These are phyloP conservation scores for Astur gentilis DNA, from an alignment of 2,113 vertebrate species.

Conservation along the genomic window DNA sequence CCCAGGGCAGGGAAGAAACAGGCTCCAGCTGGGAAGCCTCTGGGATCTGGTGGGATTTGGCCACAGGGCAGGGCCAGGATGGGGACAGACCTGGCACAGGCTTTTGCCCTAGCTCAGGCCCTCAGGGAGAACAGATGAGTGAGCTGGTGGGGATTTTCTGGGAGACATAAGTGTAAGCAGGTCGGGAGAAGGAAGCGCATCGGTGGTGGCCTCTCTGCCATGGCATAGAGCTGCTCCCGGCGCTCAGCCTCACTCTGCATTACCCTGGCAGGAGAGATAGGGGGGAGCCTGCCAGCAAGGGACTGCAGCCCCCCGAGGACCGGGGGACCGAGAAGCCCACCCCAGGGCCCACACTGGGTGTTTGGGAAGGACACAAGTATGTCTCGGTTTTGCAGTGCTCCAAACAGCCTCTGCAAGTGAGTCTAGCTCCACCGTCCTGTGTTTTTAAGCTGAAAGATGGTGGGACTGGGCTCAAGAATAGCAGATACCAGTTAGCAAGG, in stretches of 20 bases:
- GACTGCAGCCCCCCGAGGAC: neutral
- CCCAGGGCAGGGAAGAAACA: neutral
- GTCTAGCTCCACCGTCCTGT: neutral
- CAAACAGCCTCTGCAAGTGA: neutral
- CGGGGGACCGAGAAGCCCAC: neutral
- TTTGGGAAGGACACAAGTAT: neutral
- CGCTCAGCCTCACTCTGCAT: neutral
- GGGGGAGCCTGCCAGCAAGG: neutral
- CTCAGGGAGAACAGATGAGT: neutral
- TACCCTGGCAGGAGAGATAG: neutral
- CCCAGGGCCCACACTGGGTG: neutral
- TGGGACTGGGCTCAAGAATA: neutral
- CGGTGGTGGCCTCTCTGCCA: accelerated
- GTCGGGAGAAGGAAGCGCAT: neutral
- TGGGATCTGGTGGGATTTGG: neutral
- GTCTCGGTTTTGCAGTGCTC: accelerated
- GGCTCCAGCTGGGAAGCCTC: neutral
- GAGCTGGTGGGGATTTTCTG: neutral
- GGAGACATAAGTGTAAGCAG: accelerated
- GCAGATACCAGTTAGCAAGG: neutral
- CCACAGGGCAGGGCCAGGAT: neutral
- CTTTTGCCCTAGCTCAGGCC: neutral
- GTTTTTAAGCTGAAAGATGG: neutral
- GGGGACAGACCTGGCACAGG: neutral
- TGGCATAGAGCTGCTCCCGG: neutral